Conservation (phyloP, 1,140 invertebrate species). For the Drosophila guanche region DNA sequence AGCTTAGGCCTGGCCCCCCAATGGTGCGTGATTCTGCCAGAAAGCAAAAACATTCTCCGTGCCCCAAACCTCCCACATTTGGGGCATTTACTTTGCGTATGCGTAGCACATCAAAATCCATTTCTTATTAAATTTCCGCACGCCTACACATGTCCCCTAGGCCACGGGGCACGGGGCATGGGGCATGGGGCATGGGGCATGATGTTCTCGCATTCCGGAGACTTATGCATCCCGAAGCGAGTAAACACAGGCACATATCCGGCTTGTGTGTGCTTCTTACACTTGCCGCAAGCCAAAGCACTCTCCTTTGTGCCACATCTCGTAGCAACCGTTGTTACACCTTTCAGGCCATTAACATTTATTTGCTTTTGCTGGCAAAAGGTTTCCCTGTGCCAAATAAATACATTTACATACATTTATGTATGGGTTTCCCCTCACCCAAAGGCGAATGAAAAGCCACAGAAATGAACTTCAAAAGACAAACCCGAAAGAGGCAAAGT, state of each 20-base stretch:
- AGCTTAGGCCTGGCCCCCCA: slow-evolving; percentile 59
- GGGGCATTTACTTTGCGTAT: slow-evolving; percentile 59
- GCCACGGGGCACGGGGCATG: slow-evolving; percentile 11
- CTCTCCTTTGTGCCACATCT: background rate
- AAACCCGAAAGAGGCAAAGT: slow-evolving; percentile 57
- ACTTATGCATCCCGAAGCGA: too few relatives aligned
- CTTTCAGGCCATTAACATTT: slow-evolving; percentile 68
- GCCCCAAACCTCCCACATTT: slow-evolving; percentile 8
- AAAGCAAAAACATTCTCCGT: slow-evolving; percentile 10
- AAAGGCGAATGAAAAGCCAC: slow-evolving; percentile 26
- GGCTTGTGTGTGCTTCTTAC: too few relatives aligned
- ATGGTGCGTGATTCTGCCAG: slow-evolving; percentile 50
- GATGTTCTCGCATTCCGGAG: too few relatives aligned
- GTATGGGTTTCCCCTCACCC: slow-evolving; percentile 4
- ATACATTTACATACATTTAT: slow-evolving; percentile 77
- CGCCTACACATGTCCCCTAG: slow-evolving; percentile 60
- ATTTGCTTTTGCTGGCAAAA: slow-evolving; percentile 60
- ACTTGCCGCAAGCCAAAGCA: slow-evolving; percentile 28
- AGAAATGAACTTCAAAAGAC: slow-evolving; percentile 61
- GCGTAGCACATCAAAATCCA: slow-evolving; percentile 77
- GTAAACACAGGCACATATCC: slow-evolving; percentile 15
- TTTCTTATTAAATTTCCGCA: slow-evolving; percentile 82
- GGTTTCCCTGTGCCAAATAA: slow-evolving; percentile 51
- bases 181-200: too few relatives aligned
- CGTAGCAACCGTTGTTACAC: slow-evolving; percentile 48